These are phyloP conservation scores for Micoletzkya japonica DNA, from an alignment of 2,888 invertebrate genomes.

Conservation along the genomic window DNA sequence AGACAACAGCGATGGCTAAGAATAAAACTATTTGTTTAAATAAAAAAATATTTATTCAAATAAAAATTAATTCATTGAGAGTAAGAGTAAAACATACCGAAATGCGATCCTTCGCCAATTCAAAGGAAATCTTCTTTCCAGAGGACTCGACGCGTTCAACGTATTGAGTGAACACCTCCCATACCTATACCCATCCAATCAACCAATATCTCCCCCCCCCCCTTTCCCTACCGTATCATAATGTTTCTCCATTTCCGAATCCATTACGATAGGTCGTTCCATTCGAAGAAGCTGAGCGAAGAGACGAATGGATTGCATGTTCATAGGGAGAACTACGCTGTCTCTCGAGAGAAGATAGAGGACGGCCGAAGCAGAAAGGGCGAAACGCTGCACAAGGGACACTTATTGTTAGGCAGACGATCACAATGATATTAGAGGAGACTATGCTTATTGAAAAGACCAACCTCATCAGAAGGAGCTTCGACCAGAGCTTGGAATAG, in stretches of 20 bases:
- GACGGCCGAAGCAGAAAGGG: slow-evolving; percentile 41
- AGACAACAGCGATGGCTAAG: slow-evolving; percentile 44
- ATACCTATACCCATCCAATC: slow-evolving; percentile 38
- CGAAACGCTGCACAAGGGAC: slow-evolving; percentile 34
- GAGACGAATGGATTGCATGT: slow-evolving; percentile 35
- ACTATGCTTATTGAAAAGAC: too few species aligned
- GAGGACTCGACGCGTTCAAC: slow-evolving; percentile 35
- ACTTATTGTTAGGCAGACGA: too few species aligned
- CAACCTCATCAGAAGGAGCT: slow-evolving; percentile 37
- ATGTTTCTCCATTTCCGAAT: slow-evolving; percentile 3
- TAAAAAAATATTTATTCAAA: neutral
- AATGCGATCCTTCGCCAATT: slow-evolving; percentile 37
- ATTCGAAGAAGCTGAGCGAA: slow-evolving; percentile 46
- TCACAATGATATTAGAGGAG: too few species aligned
- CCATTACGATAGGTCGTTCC: slow-evolving; percentile 29
- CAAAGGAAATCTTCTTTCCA: slow-evolving; percentile 40
- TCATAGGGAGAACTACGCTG: slow-evolving; percentile 42
- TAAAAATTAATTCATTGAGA: neutral
- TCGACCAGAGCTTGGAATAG: slow-evolving; percentile 42
- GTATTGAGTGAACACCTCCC: slow-evolving; percentile 50
- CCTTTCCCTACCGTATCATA: slow-evolving; percentile 9
- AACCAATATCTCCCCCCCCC: neutral
- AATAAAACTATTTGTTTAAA: neutral
- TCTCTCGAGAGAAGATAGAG: slow-evolving; percentile 58
- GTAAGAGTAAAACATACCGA: slow-evolving; percentile 26